Base-by-base conservation (phyloP, 2,113 vertebrate species). In the Sigmodon hispidus region DNA sequence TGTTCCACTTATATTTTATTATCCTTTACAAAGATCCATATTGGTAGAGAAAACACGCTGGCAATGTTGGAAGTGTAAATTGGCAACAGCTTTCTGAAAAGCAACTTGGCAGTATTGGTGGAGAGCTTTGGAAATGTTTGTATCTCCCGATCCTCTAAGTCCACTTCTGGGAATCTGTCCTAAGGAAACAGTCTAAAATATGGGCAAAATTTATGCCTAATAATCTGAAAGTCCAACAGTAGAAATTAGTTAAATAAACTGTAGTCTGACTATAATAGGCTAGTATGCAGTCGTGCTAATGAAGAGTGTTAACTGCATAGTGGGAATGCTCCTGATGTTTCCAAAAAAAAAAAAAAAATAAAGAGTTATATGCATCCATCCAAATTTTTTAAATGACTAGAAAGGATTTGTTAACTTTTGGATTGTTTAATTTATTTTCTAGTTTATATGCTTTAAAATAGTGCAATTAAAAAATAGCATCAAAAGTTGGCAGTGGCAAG, bases 61-160 rank as follows among this genome's bases (percentile, higher is more conserved):
- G 93, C 90, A 89, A 50, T 69, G 76, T 86, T 97, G 80, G 24
- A 96, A 96, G 92, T 97, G n/a, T 95, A 97, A 93, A 90, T 88
- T 97, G 94, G 97, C 97, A 97, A 69, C 93, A 90, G 87, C 72
- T 96, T 94, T 97, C 93, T 95, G 76, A 95, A 97, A 97, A 96
- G 90, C 95, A 96, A 88, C 95, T 97, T 97, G 97, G 97, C 97
- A 96, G 36, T 96, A 86, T 96, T 94, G 95, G 11, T 97, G 75
- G 93, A 76, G 94, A 97, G 67, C 52, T 97, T 97, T 96, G 94
- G 96, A 96, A 96, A 95, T 95, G 87, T 97, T 94, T 96, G 87
- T 96, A 90, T 92, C 95, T 95, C 93, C 87, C 95, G 97, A 96
- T 96, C 93, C 95, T 96, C 92, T 94, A 95, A 95, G 96, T 96